A percentile compares a stretch with the other conserved stretches of the same genome.
These are phyloP conservation scores for Epizoanthus fatuus DNA, from an alignment of 92 coral and sea anemone species.

Conservation along the genomic window DNA sequence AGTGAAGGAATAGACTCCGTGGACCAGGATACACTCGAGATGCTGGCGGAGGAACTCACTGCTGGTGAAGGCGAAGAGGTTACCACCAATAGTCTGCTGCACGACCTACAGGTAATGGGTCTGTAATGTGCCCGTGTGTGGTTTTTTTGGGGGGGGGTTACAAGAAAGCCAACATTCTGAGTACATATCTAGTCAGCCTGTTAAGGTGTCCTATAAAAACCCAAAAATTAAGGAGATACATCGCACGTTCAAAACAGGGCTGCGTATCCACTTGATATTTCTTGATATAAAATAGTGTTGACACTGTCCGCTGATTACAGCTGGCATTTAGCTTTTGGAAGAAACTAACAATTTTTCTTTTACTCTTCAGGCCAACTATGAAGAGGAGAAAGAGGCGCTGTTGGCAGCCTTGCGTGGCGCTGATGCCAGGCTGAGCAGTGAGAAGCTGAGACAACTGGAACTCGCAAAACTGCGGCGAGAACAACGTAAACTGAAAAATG, in stretches of 20 bases:
- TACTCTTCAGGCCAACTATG: constrained; percentile 87
- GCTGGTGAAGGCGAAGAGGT: constrained; percentile 76
- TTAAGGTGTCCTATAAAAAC: too few species aligned
- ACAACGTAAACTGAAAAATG: constrained; percentile 85
- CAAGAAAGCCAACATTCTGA: too few species aligned
- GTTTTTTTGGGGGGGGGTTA: too few species aligned
- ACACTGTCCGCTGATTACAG: too few species aligned
- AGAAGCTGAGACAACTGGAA: constrained; percentile 89
- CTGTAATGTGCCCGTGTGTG: too few species aligned
- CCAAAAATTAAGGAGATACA: too few species aligned
- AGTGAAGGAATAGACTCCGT: constrained; percentile 84
- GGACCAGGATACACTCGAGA: constrained; percentile 76
- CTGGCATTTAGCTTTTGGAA: too few species aligned
- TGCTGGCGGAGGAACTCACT: constrained; percentile 67
- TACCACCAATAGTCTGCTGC: constrained; percentile 79
- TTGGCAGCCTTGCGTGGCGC: constrained; percentile 91
- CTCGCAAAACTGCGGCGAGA: constrained; percentile 95
- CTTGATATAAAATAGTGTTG: too few species aligned
- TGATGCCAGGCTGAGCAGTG: constrained; percentile 85
- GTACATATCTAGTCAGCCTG: too few species aligned
- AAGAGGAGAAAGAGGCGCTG: constrained; percentile 95
- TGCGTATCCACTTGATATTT: too few species aligned
- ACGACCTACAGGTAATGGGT: constrained; percentile 82
- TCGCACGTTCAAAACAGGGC: too few species aligned
- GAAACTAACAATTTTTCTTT: background rate